Conservation (phyloP, 2,113 vertebrate genomes). For the Rhinolophus ferrumequinum region DNA sequence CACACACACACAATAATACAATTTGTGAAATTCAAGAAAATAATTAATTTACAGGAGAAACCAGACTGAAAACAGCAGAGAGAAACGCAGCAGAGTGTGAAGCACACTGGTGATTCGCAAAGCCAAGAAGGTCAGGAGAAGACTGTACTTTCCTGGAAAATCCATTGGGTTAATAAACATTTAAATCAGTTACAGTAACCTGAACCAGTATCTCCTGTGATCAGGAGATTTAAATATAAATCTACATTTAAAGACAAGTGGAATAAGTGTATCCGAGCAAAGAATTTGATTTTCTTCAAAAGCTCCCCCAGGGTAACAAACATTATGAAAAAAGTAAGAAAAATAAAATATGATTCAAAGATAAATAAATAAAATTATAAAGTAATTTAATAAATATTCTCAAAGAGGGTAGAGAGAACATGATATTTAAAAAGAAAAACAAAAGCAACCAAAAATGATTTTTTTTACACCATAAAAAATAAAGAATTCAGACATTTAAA, state of each 20-base stretch:
- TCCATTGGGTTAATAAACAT: not conserved
- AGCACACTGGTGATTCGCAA: rapidly evolving
- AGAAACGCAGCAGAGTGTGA: not conserved
- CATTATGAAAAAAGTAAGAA: not conserved
- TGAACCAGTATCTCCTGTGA: not conserved
- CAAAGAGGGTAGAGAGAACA: not conserved
- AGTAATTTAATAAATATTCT: not conserved
- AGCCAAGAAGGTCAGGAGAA: not conserved
- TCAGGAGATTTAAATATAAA: not conserved
- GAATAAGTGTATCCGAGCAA: not conserved
- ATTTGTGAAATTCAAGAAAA: not conserved
- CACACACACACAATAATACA: not conserved
- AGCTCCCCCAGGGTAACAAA: not conserved
- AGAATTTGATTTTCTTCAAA: not conserved
- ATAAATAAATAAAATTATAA: not conserved
- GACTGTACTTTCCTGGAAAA: not conserved
- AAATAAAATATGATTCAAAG: not conserved
- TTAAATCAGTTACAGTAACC: not conserved
- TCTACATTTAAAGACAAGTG: not conserved
- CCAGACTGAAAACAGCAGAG: not conserved
- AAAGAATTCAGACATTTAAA: not conserved
- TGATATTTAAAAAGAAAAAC: not conserved
- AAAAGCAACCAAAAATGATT: not conserved
- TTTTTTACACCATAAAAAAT: not conserved
- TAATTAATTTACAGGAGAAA: not conserved